Conservation (phyloP, 2,797 vertebrate genomes). For the Sebastes steindachneri region DNA sequence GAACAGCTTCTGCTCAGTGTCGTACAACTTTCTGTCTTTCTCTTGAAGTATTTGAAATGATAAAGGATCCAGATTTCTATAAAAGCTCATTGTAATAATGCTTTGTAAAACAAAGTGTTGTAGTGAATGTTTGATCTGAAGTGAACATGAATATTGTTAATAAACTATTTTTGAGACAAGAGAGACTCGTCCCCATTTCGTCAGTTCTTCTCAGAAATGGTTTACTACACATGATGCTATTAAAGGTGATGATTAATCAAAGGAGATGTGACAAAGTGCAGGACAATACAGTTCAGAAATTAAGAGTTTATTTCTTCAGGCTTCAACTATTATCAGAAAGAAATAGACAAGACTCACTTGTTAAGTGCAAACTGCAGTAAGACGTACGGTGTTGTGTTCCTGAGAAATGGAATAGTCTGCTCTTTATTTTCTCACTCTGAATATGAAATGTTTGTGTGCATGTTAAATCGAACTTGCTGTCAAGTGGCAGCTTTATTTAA, state of each 20-base stretch:
- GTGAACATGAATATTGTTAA: slow-evolving; percentile 77
- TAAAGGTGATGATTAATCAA: not conserved
- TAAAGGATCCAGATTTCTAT: slow-evolving; percentile 71
- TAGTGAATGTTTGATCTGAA: slow-evolving; percentile 74
- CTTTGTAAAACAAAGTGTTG: slow-evolving; percentile 75
- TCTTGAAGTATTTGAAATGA: slow-evolving; percentile 68
- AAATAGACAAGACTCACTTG: not conserved
- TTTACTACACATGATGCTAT: not conserved
- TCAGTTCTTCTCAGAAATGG: not conserved
- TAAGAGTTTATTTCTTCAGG: slow-evolving; percentile 1
- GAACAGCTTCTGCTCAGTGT: slow-evolving; percentile 70
- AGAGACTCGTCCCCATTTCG: not conserved
- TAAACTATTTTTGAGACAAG: slow-evolving; percentile 83
- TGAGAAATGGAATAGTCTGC: not conserved
- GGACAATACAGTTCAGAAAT: not conserved
- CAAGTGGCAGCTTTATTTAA: not conserved
- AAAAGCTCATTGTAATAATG: slow-evolving; percentile 70
- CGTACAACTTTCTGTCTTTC: slow-evolving; percentile 51
- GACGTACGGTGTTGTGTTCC: slow-evolving; percentile 15
- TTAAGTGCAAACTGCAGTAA: slow-evolving; percentile 8
- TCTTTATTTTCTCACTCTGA: not conserved
- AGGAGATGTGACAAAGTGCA: not conserved
- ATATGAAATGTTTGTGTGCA: not conserved
- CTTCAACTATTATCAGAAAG: not conserved
- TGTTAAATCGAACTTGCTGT: not conserved